These are phyloP conservation scores for Pseudomyrmex concolor DNA, from an alignment of 1,140 invertebrate genomes.

Conservation along the genomic window DNA sequence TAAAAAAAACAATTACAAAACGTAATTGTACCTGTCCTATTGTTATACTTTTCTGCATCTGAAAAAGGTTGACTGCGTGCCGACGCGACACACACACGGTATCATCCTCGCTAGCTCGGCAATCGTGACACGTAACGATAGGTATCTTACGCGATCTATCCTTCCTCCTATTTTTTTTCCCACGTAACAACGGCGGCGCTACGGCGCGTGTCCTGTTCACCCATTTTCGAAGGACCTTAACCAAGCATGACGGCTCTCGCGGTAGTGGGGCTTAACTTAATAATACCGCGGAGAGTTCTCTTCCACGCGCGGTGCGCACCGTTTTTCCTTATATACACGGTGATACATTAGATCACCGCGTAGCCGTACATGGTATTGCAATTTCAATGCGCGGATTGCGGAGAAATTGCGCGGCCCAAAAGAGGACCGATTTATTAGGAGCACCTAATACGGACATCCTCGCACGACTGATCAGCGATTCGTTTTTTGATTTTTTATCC, in stretches of 20 bases:
- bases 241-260: conserved; percentile 81
- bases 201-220: conserved; percentile 82
- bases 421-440: conserved; percentile 50
- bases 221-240: conserved; percentile 84
- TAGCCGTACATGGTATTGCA: conserved; percentile 39
- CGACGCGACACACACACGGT: background rate
- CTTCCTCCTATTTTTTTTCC: conserved; percentile 76
- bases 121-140: conserved; percentile 45
- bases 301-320: background rate
- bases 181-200: conserved; percentile 76
- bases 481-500: conserved; percentile 24
- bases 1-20: too few species aligned
- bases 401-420: conserved; percentile 38
- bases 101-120: background rate
- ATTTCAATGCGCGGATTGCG: conserved; percentile 47
- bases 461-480: conserved; percentile 29
- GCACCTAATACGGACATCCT: conserved; percentile 31
- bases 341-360: conserved; percentile 42
- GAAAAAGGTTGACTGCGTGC: too few species aligned
- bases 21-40: too few species aligned
- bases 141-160: conserved; percentile 71
- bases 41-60: too few species aligned
- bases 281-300: background rate
- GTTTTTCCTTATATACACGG: conserved; percentile 59
- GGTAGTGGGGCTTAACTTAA: conserved; percentile 60